These are phyloP conservation scores for Drosophila tanythrix DNA, from an alignment of 2,888 invertebrate species.

Conservation along the genomic window DNA sequence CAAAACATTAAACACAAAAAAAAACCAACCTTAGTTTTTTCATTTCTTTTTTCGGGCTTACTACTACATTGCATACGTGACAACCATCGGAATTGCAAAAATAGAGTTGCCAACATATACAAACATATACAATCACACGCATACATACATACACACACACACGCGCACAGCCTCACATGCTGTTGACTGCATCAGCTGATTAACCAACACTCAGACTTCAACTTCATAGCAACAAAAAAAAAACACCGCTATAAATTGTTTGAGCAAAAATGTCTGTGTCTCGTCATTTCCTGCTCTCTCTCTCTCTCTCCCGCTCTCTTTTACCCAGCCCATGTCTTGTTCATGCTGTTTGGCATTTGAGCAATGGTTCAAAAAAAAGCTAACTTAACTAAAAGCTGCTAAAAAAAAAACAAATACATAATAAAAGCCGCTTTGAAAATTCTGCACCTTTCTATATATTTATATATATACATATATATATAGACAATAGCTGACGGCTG, in stretches of 20 bases:
- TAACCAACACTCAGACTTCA: conserved; percentile 22
- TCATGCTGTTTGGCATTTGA: conserved; percentile 59
- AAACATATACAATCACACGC: neutral
- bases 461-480: conserved; percentile 3
- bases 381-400: conserved; percentile 37
- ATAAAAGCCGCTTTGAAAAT: conserved; percentile 36
- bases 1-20: neutral
- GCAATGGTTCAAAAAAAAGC: conserved; percentile 38
- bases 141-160: conserved; percentile 1
- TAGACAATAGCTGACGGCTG: conserved; percentile 33
- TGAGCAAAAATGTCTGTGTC: neutral
- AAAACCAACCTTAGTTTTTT: neutral
- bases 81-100: conserved; percentile 5
- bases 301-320: neutral
- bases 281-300: neutral
- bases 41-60: neutral
- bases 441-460: conserved; percentile 12
- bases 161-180: conserved; percentile 1
- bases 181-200: conserved; percentile 37
- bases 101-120: conserved; percentile 13
- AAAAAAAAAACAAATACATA: conserved; percentile 34
- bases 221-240: conserved; percentile 19
- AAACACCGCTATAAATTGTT: conserved; percentile 22
- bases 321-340: neutral
- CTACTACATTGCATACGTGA: conserved; percentile 20